These are phyloP conservation scores for Hylaea fasciaria DNA, from an alignment of 2,888 invertebrate species.

Conservation along the genomic window DNA sequence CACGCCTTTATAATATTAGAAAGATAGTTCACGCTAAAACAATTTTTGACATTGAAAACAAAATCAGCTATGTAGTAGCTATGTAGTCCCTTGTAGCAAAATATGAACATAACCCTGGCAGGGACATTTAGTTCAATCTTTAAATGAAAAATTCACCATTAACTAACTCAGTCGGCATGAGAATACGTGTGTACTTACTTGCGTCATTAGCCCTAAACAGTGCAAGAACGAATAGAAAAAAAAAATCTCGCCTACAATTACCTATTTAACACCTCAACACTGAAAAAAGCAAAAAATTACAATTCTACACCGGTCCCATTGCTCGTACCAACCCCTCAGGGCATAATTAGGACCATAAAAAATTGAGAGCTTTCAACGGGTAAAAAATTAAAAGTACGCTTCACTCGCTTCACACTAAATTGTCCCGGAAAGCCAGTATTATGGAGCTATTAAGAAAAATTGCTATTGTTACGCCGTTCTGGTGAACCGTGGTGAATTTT, in stretches of 20 bases:
- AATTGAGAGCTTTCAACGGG: slow-evolving; percentile 63
- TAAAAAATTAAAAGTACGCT: slow-evolving; percentile 73
- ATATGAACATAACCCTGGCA: no score
- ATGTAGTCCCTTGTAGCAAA: no score
- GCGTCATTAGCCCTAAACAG: no score
- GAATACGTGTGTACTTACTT: no score
- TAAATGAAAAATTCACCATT: no score
- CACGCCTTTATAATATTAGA: no score
- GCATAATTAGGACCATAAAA: slow-evolving; percentile 72
- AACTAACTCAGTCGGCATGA: no score
- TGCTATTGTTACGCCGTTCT: slow-evolving; percentile 28
- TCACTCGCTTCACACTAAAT: slow-evolving; percentile 64
- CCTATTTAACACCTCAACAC: slow-evolving; percentile 16
- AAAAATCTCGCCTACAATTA: background rate
- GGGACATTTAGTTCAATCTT: no score
- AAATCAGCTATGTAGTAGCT: no score
- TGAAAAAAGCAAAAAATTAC: slow-evolving; percentile 20
- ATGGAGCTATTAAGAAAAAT: slow-evolving; percentile 72
- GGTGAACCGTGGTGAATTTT: background rate
- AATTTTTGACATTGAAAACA: no score
- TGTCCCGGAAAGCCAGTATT: slow-evolving; percentile 59
- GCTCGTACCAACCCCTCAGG: slow-evolving; percentile 53
- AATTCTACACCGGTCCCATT: slow-evolving; percentile 25
- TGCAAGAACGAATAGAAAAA: no score
- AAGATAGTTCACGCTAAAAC: no score